Evolutionary conservation across 2,113 vertebrate species (phyloP).

Genomic region (Phrynocephalus versicolor): DNA sequence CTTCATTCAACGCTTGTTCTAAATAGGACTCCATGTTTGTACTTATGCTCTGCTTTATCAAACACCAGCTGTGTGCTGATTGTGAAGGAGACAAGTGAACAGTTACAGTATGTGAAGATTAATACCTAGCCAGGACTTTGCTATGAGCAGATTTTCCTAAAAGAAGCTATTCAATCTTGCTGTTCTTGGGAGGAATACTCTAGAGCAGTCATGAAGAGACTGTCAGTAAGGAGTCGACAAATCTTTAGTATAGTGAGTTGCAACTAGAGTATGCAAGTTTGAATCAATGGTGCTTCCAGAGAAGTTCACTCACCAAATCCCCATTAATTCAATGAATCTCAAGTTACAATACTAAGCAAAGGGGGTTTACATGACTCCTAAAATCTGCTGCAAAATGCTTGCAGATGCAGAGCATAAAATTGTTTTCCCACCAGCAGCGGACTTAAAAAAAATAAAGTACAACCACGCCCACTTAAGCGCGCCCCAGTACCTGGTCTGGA

Average conservation of each 20-base stretch:
- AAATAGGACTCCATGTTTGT: neutral
- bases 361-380: too few relatives aligned
- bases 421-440: too few relatives aligned
- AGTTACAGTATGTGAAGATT: neutral
- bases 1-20: neutral
- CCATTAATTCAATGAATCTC: neutral
- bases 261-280: too few relatives aligned
- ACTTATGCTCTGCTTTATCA: neutral
- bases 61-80: neutral
- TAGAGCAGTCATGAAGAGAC: neutral
- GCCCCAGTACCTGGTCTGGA: too few relatives aligned
- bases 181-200: neutral
- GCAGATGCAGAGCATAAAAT: too few relatives aligned
- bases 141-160: neutral
- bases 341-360: neutral
- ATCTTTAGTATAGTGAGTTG: neutral
- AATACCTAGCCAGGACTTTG: neutral
- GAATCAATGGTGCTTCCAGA: too few relatives aligned
- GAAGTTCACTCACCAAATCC: neutral
- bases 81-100: neutral
- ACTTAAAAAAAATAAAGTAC: too few relatives aligned
- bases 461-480: too few relatives aligned
- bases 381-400: too few relatives aligned
- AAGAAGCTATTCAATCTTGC: neutral
- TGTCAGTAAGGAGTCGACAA: neutral